Conservation (phyloP, 2,797 vertebrate genomes). For the Chiloscyllium punctatum region DNA sequence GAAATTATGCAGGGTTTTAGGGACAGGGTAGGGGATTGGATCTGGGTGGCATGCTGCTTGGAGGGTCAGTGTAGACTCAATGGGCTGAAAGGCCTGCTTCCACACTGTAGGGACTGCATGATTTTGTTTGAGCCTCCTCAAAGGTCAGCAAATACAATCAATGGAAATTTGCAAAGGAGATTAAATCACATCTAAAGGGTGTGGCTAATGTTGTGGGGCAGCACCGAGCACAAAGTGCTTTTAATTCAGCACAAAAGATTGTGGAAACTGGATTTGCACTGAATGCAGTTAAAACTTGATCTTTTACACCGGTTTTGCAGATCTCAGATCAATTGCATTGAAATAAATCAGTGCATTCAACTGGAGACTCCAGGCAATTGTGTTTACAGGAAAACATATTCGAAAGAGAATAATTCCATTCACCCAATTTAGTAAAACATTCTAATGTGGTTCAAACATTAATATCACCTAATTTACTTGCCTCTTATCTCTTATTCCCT, state of each 20-base stretch:
- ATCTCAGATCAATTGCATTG: background rate
- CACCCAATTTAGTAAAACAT: background rate
- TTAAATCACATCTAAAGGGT: background rate
- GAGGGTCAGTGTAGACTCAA: too few species aligned
- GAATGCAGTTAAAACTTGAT: background rate
- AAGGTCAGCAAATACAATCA: background rate
- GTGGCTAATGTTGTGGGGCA: background rate
- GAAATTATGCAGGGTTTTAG: too few species aligned
- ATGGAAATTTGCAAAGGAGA: background rate
- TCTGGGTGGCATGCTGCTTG: too few species aligned
- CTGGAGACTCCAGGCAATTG: background rate
- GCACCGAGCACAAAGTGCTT: background rate
- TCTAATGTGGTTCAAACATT: background rate
- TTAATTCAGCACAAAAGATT: background rate
- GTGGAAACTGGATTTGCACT: background rate
- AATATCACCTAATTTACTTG: background rate
- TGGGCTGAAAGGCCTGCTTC: too few species aligned
- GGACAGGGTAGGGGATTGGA: too few species aligned
- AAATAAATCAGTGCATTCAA: background rate
- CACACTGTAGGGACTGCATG: too few species aligned
- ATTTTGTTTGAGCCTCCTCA: background rate
- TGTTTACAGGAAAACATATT: background rate
- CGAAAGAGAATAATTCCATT: background rate
- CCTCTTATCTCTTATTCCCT: background rate
- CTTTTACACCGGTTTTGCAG: background rate